Percentiles rank a stretch among this genome's conserved stretches.
These are phyloP conservation scores for Bombyx mandarina DNA, from an alignment of 1,140 invertebrate genomes.

Conservation along the genomic window DNA sequence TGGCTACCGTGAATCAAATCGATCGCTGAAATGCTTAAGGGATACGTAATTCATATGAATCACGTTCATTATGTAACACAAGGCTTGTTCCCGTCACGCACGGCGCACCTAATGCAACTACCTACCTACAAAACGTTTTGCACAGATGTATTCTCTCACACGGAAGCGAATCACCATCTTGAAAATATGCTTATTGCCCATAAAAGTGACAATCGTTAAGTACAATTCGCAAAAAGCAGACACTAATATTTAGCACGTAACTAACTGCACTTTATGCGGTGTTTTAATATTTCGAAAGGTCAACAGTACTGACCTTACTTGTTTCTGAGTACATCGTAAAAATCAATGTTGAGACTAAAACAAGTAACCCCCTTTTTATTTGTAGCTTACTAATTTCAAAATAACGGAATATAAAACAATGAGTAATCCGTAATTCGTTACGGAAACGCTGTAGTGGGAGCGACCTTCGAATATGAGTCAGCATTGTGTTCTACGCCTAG, in stretches of 20 bases:
- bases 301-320: no score
- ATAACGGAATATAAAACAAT: constrained; percentile 2
- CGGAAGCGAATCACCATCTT: neutral
- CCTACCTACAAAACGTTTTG: neutral
- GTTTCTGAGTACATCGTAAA: no score
- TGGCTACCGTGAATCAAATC: no score
- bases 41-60: constrained; percentile 12
- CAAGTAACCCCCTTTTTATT: no score
- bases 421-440: constrained; percentile 5
- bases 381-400: neutral
- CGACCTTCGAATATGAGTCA: constrained; percentile 26
- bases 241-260: no score
- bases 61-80: constrained; percentile 14
- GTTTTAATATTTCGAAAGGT: no score
- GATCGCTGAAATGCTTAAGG: no score
- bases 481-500: constrained; percentile 7
- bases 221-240: no score
- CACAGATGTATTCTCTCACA: neutral
- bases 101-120: constrained; percentile 1
- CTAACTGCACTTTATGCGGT: no score
- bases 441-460: constrained; percentile 2
- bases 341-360: no score
- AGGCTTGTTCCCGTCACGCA: constrained; percentile 4
- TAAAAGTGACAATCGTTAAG: no score
- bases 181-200: no score